Evolutionary conservation across 2,888 invertebrate genomes (phyloP).

Genomic region (Drosophila pseudotakahashii): DNA sequence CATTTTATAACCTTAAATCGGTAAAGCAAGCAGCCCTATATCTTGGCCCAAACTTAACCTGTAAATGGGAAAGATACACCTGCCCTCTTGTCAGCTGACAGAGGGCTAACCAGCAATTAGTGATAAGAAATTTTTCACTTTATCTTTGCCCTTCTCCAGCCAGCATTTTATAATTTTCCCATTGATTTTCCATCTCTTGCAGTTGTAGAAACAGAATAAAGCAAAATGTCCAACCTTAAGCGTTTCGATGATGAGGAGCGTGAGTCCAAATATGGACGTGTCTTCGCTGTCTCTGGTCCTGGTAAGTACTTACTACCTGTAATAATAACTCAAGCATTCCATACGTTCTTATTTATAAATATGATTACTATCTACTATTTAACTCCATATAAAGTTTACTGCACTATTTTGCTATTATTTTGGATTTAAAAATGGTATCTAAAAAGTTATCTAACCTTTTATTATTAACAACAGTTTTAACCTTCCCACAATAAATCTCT

Average conservation of each 20-base stretch:
- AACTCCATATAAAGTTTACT: too few relatives aligned
- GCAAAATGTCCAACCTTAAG: constrained; percentile 88
- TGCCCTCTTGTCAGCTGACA: constrained; percentile 44
- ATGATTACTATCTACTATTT: too few relatives aligned
- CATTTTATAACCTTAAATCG: constrained; percentile 12
- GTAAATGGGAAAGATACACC: constrained; percentile 4
- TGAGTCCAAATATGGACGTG: constrained; percentile 96
- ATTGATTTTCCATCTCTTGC: constrained; percentile 16
- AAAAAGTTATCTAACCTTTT: too few relatives aligned
- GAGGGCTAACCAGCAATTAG: constrained; percentile 32
- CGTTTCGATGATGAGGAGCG: constrained; percentile 93
- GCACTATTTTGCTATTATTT: too few relatives aligned
- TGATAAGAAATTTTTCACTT: constrained; percentile 39
- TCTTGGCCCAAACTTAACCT: not conserved
- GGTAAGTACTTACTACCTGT: constrained; percentile 86
- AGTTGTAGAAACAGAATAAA: constrained; percentile 64
- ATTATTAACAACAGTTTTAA: too few relatives aligned
- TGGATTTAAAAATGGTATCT: too few relatives aligned
- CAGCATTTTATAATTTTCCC: constrained; percentile 10
- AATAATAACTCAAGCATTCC: too few relatives aligned
- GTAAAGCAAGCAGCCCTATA: not conserved
- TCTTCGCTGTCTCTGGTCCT: constrained; percentile 99
- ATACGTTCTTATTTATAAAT: too few relatives aligned
- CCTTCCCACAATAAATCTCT: too few relatives aligned
- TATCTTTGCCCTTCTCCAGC: constrained; percentile 11